Evolutionary conservation across 1,140 invertebrate species (phyloP), one percentile per base, ranked within the genome.

Genomic region (Pemphigus obesinymphae): DNA sequence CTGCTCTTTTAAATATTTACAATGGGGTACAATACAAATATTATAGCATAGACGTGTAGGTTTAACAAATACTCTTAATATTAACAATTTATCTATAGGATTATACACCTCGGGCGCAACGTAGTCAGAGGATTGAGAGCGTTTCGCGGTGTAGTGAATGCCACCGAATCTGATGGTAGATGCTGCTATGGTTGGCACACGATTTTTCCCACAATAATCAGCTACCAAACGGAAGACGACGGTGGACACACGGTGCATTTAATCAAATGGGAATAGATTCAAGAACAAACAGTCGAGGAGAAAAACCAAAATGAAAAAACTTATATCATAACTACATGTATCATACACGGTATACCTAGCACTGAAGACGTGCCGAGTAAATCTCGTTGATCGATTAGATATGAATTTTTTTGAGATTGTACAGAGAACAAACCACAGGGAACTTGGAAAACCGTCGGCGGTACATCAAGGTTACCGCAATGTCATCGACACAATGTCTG

Each of bases 381-480:
- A n/a, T n/a, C n/a, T n/a, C n/a, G n/a, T n/a, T n/a, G n/a, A n/a
- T n/a, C n/a, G n/a, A n/a, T n/a, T n/a, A n/a, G n/a, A n/a, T n/a
- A n/a, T n/a, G n/a, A n/a, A n/a, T n/a, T n/a, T n/a, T n/a, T n/a
- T n/a, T n/a, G n/a, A n/a, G n/a, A n/a, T n/a, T n/a, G n/a, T n/a
- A n/a, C n/a, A n/a, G n/a, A n/a, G n/a, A n/a, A n/a, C n/a, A n/a
- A n/a, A n/a, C n/a, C n/a, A n/a, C n/a, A n/a, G n/a, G n/a, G n/a
- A n/a, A n/a, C n/a, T 4, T 26, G 13, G 34, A 66, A 66, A 70
- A 43, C 11, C 23, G 23, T 45, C 23, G 1, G 6, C 68, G 15
- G 23, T n/a, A 23, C 15, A 58, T 26, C 37, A 72, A 73, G 70
- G 70, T 73, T 50, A 50, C 45, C 70, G 70, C 70, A 73, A 73